Evolutionary conservation across 1,140 invertebrate species (phyloP), one percentile per base, ranked within the genome.

Genomic region (Lithobius niger): DNA sequence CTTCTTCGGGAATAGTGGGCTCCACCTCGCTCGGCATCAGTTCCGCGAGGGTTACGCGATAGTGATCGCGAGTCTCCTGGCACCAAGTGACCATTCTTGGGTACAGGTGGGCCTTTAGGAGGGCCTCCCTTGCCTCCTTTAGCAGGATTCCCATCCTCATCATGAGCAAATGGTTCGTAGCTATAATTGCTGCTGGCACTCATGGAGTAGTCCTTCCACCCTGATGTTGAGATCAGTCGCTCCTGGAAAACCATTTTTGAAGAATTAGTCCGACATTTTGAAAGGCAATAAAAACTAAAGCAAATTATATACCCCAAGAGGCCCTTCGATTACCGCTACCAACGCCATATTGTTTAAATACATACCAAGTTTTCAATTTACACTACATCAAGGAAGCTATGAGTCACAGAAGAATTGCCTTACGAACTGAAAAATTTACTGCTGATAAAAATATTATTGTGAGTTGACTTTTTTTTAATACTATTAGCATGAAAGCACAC

Each of bases 161-260:
- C 83, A 24, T 18, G n/a, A 77, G 80, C 54, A 65, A 82, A 88
- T 0, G 83, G 79, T 60, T 90, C 86, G 67, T 90, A 90, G 0
- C 84, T 86, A 68, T 88, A 89, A 70, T 90, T 90, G 1, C 84
- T 88, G 64, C 86, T 86, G 1, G 82, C 78, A 13, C 56, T 57
- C 1, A 82, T 74, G 1, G 84, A 79, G 65, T 89, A 90, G 65
- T 91, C 86, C 63, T 86, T 87, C 86, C 87, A 91, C 2, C 84
- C 83, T 2, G 83, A 82, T 66, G 81, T 85, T 21, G 80, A 80
- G 54, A 88, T 86, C 22, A 88, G 69, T 59, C 83, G 83, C 62
- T 88, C 85, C 85, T 89, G 74, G 18, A 75, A 77, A 50, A 45
- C n/a, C n/a, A 40, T n/a, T 15, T 15, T 15, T 13, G 36, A 15